A percentile compares a stretch with the other conserved stretches of the same genome.
Conservation (phyloP, 2,797 vertebrate genomes). For the Phoxinus dragarum region DNA sequence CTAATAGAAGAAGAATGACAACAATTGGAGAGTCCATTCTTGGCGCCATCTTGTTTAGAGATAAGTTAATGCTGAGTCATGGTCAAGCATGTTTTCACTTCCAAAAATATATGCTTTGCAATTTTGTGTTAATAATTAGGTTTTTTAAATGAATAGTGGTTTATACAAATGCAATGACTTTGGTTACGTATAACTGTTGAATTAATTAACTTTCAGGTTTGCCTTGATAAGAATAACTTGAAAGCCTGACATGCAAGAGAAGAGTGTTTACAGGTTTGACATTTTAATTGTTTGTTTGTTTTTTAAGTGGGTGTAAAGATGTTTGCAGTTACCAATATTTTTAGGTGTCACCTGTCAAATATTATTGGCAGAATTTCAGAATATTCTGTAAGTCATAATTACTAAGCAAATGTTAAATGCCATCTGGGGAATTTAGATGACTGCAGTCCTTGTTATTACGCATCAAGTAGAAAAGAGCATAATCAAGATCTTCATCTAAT, state of each 20-base stretch:
- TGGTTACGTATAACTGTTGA: not conserved
- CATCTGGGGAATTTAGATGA: slow-evolving; percentile 38
- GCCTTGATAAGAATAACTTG: too few species aligned
- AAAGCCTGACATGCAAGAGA: too few species aligned
- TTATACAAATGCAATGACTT: not conserved
- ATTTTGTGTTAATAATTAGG: not conserved
- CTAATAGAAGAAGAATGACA: too few species aligned
- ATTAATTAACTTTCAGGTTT: not conserved
- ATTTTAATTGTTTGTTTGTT: too few species aligned
- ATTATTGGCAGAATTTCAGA: not conserved
- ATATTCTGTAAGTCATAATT: slow-evolving; percentile 10
- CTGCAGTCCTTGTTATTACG: slow-evolving; percentile 50
- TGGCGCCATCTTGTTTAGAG: too few species aligned
- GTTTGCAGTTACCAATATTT: too few species aligned
- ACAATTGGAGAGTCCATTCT: too few species aligned
- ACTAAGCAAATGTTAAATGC: slow-evolving; percentile 11
- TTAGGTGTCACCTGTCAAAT: not conserved
- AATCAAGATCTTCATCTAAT: slow-evolving; percentile 58
- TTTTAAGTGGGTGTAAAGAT: too few species aligned
- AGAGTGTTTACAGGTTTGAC: too few species aligned
- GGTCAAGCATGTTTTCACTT: not conserved
- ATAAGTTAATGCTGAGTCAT: not conserved
- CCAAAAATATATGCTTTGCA: not conserved
- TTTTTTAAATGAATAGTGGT: too few species aligned
- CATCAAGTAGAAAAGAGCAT: slow-evolving; percentile 41